These are phyloP conservation scores for Virgularia gustaviana DNA, from an alignment of 92 coral and sea anemone species.

Conservation along the genomic window DNA sequence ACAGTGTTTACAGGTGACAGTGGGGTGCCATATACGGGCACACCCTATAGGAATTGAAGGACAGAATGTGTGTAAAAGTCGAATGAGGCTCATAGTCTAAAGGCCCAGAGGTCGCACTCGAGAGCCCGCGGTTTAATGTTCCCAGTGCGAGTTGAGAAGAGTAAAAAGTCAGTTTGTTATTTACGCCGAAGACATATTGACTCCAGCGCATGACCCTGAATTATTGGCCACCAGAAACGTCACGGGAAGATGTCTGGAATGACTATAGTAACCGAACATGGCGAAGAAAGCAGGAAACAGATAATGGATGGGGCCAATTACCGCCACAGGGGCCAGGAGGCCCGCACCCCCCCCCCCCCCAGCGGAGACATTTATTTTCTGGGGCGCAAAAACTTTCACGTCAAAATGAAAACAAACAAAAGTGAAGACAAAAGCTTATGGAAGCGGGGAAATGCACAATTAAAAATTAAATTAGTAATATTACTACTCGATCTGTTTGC, in stretches of 20 bases:
- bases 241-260: constrained; percentile 36
- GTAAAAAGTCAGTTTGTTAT: constrained; percentile 16
- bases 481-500: too few relatives aligned
- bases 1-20: constrained; percentile 5
- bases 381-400: too few relatives aligned
- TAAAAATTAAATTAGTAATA: too few relatives aligned
- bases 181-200: constrained; percentile 21
- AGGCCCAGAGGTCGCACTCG: constrained; percentile 37
- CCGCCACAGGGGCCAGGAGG: constrained; percentile 12
- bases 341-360: too few relatives aligned
- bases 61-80: neutral
- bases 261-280: constrained; percentile 26
- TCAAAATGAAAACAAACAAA: too few relatives aligned
- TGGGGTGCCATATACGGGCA: constrained; percentile 18
- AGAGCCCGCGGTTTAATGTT: constrained; percentile 5
- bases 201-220: constrained; percentile 30
- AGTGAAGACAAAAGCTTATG: too few relatives aligned
- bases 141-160: constrained; percentile 40
- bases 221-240: constrained; percentile 56
- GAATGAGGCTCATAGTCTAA: constrained; percentile 4
- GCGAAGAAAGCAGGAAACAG: constrained; percentile 25
- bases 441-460: too few relatives aligned
- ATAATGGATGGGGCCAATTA: constrained; percentile 44
- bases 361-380: too few relatives aligned
- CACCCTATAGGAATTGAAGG: constrained; percentile 8